Evolutionary conservation across 2,113 vertebrate species (phyloP).

Genomic region (Paratilapia polleni): DNA sequence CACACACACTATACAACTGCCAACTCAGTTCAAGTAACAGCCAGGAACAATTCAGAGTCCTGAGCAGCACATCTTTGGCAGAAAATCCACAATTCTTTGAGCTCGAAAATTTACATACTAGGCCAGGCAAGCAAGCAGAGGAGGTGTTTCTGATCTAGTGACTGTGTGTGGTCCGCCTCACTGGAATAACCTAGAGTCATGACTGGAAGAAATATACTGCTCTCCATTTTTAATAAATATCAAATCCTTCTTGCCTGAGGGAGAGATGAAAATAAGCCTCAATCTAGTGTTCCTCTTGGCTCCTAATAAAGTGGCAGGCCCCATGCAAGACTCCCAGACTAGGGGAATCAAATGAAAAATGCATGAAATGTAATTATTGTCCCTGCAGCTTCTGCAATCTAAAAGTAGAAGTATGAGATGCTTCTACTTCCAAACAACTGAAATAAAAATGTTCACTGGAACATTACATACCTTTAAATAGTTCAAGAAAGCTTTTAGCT

Average conservation of each 20-base stretch:
- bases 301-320: constrained; percentile 60
- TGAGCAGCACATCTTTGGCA: constrained; percentile 65
- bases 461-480: neutral
- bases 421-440: neutral
- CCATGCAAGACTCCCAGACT: constrained; percentile 47
- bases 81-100: constrained; percentile 48
- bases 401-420: neutral
- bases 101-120: constrained; percentile 62
- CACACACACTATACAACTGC: neutral
- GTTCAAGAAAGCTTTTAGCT: neutral
- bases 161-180: constrained; percentile 79
- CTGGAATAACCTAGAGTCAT: constrained; percentile 72
- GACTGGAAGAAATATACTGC: constrained; percentile 75
- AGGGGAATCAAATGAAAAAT: constrained; percentile 54
- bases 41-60: constrained; percentile 44
- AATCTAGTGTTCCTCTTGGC: constrained; percentile 63
- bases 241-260: constrained; percentile 76
- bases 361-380: constrained; percentile 51
- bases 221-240: constrained; percentile 83
- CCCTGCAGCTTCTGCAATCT: neutral
- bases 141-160: constrained; percentile 59
- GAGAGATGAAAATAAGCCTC: constrained; percentile 67
- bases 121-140: constrained; percentile 63
- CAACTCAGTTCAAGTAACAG: constrained; percentile 45
- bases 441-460: neutral